Percentiles rank a stretch among this genome's conserved stretches.
These are phyloP conservation scores for Netelia virgata DNA, from an alignment of 2,888 invertebrate species.

Conservation along the genomic window DNA sequence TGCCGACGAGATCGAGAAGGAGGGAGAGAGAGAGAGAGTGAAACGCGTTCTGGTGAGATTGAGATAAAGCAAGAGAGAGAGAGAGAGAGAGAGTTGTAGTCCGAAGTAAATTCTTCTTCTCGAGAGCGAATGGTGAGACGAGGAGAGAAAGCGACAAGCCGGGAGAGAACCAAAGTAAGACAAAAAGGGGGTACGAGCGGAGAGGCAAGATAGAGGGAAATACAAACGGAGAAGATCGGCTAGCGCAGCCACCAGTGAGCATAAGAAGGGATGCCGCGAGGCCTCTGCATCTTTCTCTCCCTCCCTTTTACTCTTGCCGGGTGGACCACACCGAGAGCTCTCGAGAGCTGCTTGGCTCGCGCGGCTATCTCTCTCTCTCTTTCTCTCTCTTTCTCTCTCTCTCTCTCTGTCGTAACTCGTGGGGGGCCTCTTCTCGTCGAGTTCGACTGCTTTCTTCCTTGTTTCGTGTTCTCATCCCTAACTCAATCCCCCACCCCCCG, in stretches of 20 bases:
- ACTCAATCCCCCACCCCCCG: conserved; percentile 60
- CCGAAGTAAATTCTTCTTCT: conserved; percentile 16
- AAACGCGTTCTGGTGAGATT: conserved; percentile 43
- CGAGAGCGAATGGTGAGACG: conserved; percentile 56
- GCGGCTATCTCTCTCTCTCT: conserved; percentile 61
- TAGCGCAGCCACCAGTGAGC: conserved; percentile 64
- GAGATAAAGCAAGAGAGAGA: conserved; percentile 55
- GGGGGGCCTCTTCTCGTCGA: conserved; percentile 79
- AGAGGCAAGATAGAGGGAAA: conserved; percentile 56
- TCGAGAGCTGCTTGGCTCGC: conserved; percentile 30
- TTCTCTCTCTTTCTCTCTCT: conserved; percentile 73
- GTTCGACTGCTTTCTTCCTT: conserved; percentile 75
- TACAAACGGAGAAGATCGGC: conserved; percentile 62
- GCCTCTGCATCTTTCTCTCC: conserved; percentile 68
- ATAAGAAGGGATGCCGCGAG: conserved; percentile 82
- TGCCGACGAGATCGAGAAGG: conserved; percentile 70
- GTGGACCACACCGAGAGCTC: conserved; percentile 82
- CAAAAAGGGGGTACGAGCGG: conserved; percentile 30
- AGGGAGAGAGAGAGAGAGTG: conserved; percentile 62
- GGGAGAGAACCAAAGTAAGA: conserved; percentile 31
- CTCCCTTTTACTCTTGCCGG: conserved; percentile 39
- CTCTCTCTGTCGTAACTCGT: conserved; percentile 77
- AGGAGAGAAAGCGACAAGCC: conserved; percentile 62
- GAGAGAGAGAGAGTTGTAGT: conserved; percentile 45
- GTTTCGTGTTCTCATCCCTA: conserved; percentile 61